These are phyloP conservation scores for Gobionotothen gibberifrons DNA, from an alignment of 2,797 vertebrate species.

Conservation along the genomic window DNA sequence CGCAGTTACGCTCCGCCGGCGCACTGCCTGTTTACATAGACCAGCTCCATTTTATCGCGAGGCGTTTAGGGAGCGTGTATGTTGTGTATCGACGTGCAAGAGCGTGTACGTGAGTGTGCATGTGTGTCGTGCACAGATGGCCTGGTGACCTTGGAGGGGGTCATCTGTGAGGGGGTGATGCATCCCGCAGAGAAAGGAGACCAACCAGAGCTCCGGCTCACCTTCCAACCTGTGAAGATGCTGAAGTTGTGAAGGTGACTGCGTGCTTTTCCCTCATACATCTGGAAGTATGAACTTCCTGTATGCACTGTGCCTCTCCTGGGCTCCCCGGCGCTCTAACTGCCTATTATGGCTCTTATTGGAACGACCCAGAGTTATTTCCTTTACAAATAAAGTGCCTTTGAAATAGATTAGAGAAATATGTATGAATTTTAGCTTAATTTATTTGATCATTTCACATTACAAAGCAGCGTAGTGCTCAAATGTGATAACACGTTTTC, in stretches of 20 bases:
- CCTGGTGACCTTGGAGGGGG: constrained; percentile 61
- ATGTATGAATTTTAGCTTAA: constrained; percentile 97
- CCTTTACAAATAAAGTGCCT: constrained; percentile 92
- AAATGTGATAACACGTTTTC: constrained; percentile 99
- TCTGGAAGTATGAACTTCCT: constrained; percentile 50
- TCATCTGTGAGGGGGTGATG: constrained; percentile 47
- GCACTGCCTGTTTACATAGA: constrained; percentile 96
- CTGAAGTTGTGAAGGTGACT: constrained; percentile 74
- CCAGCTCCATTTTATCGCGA: constrained; percentile 89
- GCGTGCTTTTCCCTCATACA: constrained; percentile 37
- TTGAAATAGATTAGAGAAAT: constrained; percentile 94
- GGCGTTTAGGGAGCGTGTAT: constrained; percentile 83
- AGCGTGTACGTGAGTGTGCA: background rate
- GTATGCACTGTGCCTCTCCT: constrained; percentile 41
- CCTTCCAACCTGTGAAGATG: constrained; percentile 18
- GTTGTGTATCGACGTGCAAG: constrained; percentile 13
- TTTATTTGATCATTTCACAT: constrained; percentile 99
- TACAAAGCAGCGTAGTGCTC: constrained; percentile 95
- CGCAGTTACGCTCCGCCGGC: constrained; percentile 91
- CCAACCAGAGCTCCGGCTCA: constrained; percentile 22
- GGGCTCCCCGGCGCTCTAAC: constrained; percentile 52
- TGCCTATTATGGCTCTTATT: constrained; percentile 85
- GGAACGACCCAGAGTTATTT: constrained; percentile 86
- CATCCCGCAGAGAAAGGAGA: constrained; percentile 29
- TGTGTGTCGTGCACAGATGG: constrained; percentile 28